Evolutionary conservation across 2,888 invertebrate genomes (phyloP).

Genomic region (Lasioglossum oenotherae): DNA sequence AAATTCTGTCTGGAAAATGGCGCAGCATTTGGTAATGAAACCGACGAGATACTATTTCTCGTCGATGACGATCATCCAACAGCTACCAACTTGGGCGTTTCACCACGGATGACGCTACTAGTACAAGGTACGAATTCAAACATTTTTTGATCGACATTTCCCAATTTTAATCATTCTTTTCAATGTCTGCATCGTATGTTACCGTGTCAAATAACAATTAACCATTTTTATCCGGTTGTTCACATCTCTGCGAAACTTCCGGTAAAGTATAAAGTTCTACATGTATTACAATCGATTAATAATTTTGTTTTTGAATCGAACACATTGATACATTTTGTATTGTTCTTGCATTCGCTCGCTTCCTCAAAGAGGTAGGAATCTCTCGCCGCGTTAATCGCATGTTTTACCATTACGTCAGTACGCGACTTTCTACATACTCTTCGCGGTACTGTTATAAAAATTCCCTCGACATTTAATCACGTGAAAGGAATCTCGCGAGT

Average conservation of each 20-base stretch:
- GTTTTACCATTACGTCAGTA: slow-evolving; percentile 65
- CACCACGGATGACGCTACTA: neutral
- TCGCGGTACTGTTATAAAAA: slow-evolving; percentile 54
- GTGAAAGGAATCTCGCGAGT: slow-evolving; percentile 57
- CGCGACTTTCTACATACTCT: slow-evolving; percentile 69
- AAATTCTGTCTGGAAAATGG: too few species aligned
- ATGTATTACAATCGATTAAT: neutral
- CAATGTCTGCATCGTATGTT: neutral
- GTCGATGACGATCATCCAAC: neutral
- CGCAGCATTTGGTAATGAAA: neutral
- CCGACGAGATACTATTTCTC: too few species aligned
- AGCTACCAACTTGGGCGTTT: neutral
- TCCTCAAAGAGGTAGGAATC: slow-evolving; percentile 19
- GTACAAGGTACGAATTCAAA: neutral
- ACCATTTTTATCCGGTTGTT: neutral
- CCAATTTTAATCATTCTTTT: neutral
- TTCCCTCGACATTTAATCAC: slow-evolving; percentile 64
- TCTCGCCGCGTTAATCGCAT: slow-evolving; percentile 39
- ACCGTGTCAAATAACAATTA: neutral
- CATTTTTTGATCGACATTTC: neutral
- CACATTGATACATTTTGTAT: neutral
- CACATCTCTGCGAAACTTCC: neutral
- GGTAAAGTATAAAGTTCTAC: neutral
- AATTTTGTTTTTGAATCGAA: neutral
- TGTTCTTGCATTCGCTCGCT: neutral